These are phyloP conservation scores for Bolinopsis microptera DNA, from an alignment of 37 sponge, comb jelly and placozoan species.

Conservation along the genomic window DNA sequence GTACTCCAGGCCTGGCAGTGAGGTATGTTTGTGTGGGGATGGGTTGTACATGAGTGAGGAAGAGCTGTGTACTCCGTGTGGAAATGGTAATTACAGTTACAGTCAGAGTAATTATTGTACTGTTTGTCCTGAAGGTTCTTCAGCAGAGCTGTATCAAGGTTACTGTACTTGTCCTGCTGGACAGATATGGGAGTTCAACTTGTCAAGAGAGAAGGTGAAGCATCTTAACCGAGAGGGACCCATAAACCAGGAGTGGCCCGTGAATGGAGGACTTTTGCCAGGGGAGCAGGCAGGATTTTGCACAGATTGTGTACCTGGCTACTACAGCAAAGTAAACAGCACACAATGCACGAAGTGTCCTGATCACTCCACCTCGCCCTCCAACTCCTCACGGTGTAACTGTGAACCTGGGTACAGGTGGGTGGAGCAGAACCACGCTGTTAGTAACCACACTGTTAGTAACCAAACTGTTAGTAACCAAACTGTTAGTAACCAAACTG, in stretches of 20 bases:
- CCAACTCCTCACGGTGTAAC: background rate
- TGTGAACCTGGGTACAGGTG: background rate
- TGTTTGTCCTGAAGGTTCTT: background rate
- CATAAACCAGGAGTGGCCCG: background rate
- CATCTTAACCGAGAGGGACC: background rate
- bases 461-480: background rate
- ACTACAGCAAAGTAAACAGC: background rate
- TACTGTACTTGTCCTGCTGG: background rate
- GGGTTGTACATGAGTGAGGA: background rate
- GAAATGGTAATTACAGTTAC: constrained; percentile 25
- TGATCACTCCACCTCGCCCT: background rate
- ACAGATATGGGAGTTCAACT: background rate
- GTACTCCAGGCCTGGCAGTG: background rate
- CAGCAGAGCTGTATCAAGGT: background rate
- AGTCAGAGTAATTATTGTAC: background rate
- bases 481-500: background rate
- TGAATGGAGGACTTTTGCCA: background rate
- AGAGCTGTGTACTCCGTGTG: background rate
- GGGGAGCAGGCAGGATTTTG: background rate
- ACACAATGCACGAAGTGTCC: background rate
- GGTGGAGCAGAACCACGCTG: background rate
- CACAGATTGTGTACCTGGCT: background rate
- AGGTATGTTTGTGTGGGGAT: background rate
- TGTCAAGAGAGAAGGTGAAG: no score
- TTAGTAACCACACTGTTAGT: background rate